A percentile compares a stretch with the other conserved stretches of the same genome.
phyloP scores from a whole-genome alignment of 2,797 vertebrate genomes.

The Craterocephalus amniculus region DNA sequence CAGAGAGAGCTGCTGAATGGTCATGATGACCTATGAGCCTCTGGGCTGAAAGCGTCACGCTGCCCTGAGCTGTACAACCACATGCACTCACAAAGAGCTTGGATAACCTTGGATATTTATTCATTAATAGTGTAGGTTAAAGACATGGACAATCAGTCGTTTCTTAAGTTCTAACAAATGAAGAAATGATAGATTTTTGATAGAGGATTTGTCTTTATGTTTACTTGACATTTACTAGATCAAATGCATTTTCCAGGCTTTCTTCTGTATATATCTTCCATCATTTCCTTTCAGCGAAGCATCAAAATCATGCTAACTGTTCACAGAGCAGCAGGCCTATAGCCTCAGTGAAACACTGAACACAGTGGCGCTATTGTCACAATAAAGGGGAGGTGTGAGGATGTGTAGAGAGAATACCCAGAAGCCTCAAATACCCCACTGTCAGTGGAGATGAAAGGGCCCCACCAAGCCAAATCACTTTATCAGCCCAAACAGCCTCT shows the following conservation, averaged over 20 bases:
- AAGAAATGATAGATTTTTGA: not conserved
- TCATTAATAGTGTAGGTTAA: too few species aligned
- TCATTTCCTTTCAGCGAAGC: not conserved
- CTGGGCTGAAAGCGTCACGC: not conserved
- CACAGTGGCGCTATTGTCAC: slow-evolving; percentile 71
- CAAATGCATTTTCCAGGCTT: too few species aligned
- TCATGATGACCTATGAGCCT: too few species aligned
- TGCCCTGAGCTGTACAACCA: not conserved
- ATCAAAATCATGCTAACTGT: slow-evolving; percentile 4
- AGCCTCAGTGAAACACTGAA: slow-evolving; percentile 46
- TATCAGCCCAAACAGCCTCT: slow-evolving; percentile 80
- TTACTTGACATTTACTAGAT: too few species aligned
- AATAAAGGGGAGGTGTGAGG: slow-evolving; percentile 66
- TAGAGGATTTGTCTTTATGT: too few species aligned
- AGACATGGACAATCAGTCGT: too few species aligned
- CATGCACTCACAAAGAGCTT: not conserved
- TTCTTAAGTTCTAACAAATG: too few species aligned
- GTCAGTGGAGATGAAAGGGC: slow-evolving; percentile 75
- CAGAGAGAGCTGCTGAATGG: too few species aligned
- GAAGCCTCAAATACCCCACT: slow-evolving; percentile 68
- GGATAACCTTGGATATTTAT: too few species aligned
- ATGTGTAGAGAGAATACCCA: slow-evolving; percentile 66
- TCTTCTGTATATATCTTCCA: not conserved
- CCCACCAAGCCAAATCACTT: slow-evolving; percentile 77
- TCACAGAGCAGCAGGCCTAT: slow-evolving; percentile 19